Evolutionary conservation across 1,140 invertebrate genomes (phyloP).

Genomic region (Drosophila tsacasi): DNA sequence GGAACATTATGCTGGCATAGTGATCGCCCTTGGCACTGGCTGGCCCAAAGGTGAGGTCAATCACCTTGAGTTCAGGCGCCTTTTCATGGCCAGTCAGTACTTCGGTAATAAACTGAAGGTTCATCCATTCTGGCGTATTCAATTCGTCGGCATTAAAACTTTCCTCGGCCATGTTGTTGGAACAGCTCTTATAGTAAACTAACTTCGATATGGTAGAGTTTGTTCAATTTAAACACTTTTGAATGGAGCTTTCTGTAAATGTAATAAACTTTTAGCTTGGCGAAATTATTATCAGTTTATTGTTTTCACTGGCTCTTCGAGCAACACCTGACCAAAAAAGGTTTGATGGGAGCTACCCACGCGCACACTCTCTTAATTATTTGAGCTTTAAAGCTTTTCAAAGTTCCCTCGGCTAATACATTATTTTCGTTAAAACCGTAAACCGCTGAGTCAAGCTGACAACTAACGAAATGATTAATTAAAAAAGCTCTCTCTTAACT

Average conservation of each 20-base stretch:
- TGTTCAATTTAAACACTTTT: background rate
- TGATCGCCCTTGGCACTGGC: constrained; percentile 73
- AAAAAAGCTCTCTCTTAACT: constrained; percentile 5
- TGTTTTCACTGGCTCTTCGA: background rate
- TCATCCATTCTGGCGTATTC: constrained; percentile 21
- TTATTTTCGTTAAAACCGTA: background rate
- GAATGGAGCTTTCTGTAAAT: background rate
- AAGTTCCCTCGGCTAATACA: background rate
- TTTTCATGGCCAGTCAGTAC: constrained; percentile 43
- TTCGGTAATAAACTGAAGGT: constrained; percentile 48
- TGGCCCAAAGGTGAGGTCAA: constrained; percentile 37
- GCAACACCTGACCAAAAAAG: background rate
- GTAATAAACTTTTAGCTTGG: background rate
- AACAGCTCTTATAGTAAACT: background rate
- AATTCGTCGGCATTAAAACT: constrained; percentile 15
- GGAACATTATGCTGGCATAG: constrained; percentile 80
- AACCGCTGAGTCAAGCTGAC: background rate
- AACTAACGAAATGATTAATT: background rate
- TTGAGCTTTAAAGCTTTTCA: constrained; percentile 2
- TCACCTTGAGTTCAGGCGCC: constrained; percentile 22
- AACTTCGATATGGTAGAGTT: background rate
- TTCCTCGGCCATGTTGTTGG: constrained; percentile 1
- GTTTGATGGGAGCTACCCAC: background rate
- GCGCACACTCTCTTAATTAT: background rate
- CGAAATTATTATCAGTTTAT: constrained; percentile 18